Conservation (phyloP, 2,797 vertebrate species). For the Neosalanx taihuensis region DNA sequence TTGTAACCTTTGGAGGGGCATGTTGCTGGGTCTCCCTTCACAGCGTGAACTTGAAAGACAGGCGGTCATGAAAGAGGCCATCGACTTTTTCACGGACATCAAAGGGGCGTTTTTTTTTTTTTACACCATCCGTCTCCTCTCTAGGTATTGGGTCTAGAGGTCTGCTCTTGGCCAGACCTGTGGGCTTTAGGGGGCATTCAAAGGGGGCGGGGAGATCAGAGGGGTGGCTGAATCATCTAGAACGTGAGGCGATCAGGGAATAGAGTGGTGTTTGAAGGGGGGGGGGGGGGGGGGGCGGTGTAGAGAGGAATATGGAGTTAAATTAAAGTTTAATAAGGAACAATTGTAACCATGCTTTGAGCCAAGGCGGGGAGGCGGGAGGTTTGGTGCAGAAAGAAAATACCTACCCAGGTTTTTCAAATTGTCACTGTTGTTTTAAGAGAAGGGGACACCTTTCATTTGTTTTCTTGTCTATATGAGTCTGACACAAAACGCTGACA, state of each 20-base stretch:
- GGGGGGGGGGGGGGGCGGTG: slow-evolving; percentile 43
- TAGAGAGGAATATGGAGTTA: slow-evolving; percentile 50
- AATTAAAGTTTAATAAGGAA: slow-evolving; percentile 83
- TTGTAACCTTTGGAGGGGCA: slow-evolving; percentile 69
- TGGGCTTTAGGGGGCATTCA: slow-evolving; percentile 78
- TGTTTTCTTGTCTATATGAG: slow-evolving; percentile 50
- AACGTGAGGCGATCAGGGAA: slow-evolving; percentile 24
- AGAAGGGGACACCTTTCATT: slow-evolving; percentile 65
- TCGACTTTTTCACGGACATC: slow-evolving; percentile 79
- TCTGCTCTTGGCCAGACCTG: slow-evolving; percentile 72
- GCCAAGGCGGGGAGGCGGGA: slow-evolving; percentile 39
- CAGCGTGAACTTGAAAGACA: slow-evolving; percentile 78
- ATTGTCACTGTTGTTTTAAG: slow-evolving; percentile 55
- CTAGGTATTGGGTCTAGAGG: slow-evolving; percentile 70
- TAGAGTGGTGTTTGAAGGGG: slow-evolving; percentile 35
- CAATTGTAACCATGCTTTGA: slow-evolving; percentile 78
- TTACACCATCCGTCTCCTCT: slow-evolving; percentile 65
- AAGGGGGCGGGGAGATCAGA: slow-evolving; percentile 73
- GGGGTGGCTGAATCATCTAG: slow-evolving; percentile 73
- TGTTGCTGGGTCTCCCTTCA: slow-evolving; percentile 67
- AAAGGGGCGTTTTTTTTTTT: slow-evolving; percentile 66
- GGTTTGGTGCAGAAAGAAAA: slow-evolving; percentile 36
- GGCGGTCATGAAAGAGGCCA: slow-evolving; percentile 79
- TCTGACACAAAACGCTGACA: slow-evolving; percentile 56
- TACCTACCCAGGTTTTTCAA: slow-evolving; percentile 53